These are phyloP conservation scores for Drosophila varians DNA, from an alignment of 1,140 invertebrate species.

Conservation along the genomic window DNA sequence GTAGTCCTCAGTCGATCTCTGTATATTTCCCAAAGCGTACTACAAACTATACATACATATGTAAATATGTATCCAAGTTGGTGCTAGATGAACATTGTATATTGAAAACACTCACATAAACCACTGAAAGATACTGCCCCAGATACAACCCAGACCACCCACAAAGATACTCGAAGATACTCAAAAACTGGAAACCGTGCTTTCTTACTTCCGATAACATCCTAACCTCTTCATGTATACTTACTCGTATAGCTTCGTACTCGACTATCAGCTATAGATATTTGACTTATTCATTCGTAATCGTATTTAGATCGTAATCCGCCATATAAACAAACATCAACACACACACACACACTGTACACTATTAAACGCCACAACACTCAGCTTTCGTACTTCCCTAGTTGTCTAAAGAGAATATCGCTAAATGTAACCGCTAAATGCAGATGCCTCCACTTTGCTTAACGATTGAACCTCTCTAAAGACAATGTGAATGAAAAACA, in stretches of 20 bases:
- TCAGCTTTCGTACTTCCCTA: slow-evolving; percentile 50
- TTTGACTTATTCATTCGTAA: slow-evolving; percentile 53
- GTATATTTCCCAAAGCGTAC: slow-evolving; percentile 4
- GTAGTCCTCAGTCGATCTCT: background rate
- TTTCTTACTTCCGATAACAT: slow-evolving; percentile 54
- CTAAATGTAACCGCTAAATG: slow-evolving; percentile 26
- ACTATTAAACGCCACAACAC: slow-evolving; percentile 30
- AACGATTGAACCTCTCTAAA: slow-evolving; percentile 56
- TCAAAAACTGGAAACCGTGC: slow-evolving; percentile 22
- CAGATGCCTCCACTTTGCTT: slow-evolving; percentile 31
- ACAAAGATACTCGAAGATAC: slow-evolving; percentile 18
- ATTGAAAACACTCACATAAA: slow-evolving; percentile 26
- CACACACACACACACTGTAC: slow-evolving; percentile 19
- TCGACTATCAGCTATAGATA: slow-evolving; percentile 61
- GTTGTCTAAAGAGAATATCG: slow-evolving; percentile 52
- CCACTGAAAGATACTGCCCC: slow-evolving; percentile 13
- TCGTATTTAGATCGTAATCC: slow-evolving; percentile 53
- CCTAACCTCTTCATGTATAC: slow-evolving; percentile 16
- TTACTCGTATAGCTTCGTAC: slow-evolving; percentile 65
- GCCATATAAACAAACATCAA: slow-evolving; percentile 7
- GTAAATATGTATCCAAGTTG: slow-evolving; percentile 31
- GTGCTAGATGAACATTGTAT: slow-evolving; percentile 42
- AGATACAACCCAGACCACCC: slow-evolving; percentile 12
- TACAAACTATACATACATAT: slow-evolving; percentile 14
- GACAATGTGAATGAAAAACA: slow-evolving; percentile 81